Evolutionary conservation across 2,888 invertebrate genomes (phyloP).

Genomic region (Myopa tessellatipennis): DNA sequence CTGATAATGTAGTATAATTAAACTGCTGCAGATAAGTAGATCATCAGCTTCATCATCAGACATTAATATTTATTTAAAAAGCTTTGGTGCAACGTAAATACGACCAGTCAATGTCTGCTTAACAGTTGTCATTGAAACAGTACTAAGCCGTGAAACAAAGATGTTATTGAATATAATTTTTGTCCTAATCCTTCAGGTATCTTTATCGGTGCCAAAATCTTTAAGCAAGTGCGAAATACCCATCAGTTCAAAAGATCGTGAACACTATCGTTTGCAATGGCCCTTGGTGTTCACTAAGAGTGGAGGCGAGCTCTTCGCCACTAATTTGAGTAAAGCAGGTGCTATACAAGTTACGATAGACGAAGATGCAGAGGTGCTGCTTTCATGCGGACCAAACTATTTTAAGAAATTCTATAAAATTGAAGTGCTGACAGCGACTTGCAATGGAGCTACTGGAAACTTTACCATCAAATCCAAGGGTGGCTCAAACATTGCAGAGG

Average conservation of each 20-base stretch:
- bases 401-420: constrained; percentile 44
- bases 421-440: constrained; percentile 44
- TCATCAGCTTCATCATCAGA: not conserved
- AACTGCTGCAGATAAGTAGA: not conserved
- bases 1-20: not conserved
- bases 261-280: constrained; percentile 39
- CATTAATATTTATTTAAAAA: not conserved
- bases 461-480: constrained; percentile 36
- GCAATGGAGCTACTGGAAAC: constrained; percentile 43
- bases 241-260: constrained; percentile 31
- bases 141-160: not conserved
- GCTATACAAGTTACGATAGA: constrained; percentile 31
- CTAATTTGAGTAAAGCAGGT: constrained; percentile 22
- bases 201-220: not conserved
- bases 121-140: not conserved
- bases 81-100: not conserved
- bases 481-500: constrained; percentile 15
- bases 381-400: constrained; percentile 53
- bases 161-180: not conserved
- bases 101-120: not conserved
- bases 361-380: constrained; percentile 44
- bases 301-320: constrained; percentile 35
- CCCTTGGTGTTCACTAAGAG: constrained; percentile 39
- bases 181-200: not conserved
- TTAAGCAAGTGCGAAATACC: constrained; percentile 31